Percentiles rank a stretch among this genome's conserved stretches.
Evolutionary conservation across 2,797 vertebrate species (phyloP).

Genomic region (Lateolabrax maculatus): DNA sequence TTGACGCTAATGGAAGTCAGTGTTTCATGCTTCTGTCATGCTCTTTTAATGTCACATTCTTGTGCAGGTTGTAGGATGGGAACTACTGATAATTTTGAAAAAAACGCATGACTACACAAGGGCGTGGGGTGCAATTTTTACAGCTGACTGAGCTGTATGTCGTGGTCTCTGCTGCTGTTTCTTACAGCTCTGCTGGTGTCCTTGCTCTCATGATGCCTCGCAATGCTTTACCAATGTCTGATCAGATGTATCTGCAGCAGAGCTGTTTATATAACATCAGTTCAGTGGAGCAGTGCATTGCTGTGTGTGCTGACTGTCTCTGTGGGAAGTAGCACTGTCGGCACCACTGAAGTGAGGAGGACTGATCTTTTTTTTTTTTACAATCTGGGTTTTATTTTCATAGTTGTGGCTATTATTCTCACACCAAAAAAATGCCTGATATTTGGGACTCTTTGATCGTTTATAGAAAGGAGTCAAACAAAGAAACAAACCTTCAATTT

Average conservation of each 20-base stretch:
- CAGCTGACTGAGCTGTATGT: background rate
- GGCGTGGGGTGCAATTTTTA: background rate
- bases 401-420: background rate
- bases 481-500: background rate
- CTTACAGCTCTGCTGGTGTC: background rate
- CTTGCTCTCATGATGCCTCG: background rate
- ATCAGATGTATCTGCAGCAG: conserved; percentile 44
- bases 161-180: background rate
- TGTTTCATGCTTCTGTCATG: conserved; percentile 7
- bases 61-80: background rate
- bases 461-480: background rate
- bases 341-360: conserved; percentile 9
- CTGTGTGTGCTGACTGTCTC: conserved; percentile 29
- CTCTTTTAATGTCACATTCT: background rate
- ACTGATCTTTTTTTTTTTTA: background rate
- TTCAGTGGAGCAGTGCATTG: conserved; percentile 10
- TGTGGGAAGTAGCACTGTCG: conserved; percentile 44
- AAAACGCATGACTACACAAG: background rate
- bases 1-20: conserved; percentile 3
- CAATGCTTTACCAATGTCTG: conserved; percentile 8
- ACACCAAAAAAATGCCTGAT: background rate
- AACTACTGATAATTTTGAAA: background rate
- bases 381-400: background rate
- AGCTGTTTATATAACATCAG: conserved; percentile 53
- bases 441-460: background rate